Conservation (phyloP, 2,797 vertebrate species). For the Loriculus beryllinus region DNA sequence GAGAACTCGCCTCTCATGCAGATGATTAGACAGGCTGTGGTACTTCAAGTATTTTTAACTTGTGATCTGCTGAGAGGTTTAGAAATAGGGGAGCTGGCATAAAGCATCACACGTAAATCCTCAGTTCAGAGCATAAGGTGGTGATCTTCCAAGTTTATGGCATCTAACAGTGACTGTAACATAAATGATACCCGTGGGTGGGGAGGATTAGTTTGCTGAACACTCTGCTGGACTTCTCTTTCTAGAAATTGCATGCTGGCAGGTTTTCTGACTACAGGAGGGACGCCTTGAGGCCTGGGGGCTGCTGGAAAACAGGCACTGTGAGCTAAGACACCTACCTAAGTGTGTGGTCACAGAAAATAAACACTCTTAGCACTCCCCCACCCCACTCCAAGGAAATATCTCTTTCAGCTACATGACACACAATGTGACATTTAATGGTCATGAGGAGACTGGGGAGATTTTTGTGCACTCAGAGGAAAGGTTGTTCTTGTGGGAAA, state of each 20-base stretch:
- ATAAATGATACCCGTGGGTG: background rate
- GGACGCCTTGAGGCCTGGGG: background rate
- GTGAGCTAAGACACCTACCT: background rate
- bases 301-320: background rate
- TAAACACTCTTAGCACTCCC: background rate
- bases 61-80: background rate
- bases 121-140: background rate
- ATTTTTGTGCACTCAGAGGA: background rate
- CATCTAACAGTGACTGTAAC: background rate
- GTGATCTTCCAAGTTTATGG: background rate
- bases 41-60: slow-evolving; percentile 39
- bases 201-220: background rate
- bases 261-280: background rate
- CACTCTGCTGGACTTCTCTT: background rate
- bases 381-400: background rate
- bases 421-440: background rate
- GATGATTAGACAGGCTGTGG: background rate
- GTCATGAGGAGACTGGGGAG: background rate
- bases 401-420: background rate
- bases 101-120: background rate
- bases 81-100: background rate
- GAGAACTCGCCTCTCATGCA: background rate
- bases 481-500: background rate
- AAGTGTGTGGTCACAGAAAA: background rate
- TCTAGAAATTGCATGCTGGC: background rate